A percentile compares a stretch with the other conserved stretches of the same genome.
Evolutionary conservation across 2,797 vertebrate species (phyloP).

Genomic region (Psittacula derbiana): DNA sequence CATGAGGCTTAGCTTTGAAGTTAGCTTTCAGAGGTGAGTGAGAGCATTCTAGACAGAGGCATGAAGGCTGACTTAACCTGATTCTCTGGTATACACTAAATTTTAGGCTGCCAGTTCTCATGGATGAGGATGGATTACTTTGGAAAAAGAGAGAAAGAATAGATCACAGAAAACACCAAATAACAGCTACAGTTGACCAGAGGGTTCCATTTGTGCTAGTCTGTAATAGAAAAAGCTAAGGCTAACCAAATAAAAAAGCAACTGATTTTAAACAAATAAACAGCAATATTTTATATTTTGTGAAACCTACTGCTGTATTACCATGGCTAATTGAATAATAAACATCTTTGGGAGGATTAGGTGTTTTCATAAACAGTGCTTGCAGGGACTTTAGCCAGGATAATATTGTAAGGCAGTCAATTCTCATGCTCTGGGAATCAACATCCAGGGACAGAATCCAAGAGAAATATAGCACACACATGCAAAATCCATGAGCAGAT

Average conservation of each 20-base stretch:
- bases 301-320: background rate
- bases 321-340: background rate
- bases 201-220: background rate
- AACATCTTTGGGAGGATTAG: background rate
- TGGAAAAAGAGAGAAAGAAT: background rate
- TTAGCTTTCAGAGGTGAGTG: background rate
- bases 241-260: background rate
- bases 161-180: background rate
- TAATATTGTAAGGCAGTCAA: background rate
- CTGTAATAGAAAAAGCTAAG: background rate
- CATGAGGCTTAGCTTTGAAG: background rate
- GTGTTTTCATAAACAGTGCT: slow-evolving; percentile 4
- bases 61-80: background rate
- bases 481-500: background rate
- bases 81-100: background rate
- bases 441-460: background rate
- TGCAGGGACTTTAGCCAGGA: background rate
- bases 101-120: background rate
- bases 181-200: background rate
- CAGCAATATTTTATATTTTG: background rate
- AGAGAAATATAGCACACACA: background rate
- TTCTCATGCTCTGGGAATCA: background rate
- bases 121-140: background rate
- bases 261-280: background rate
- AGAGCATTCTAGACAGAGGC: background rate